Percentiles rank a stretch among this genome's conserved stretches.
Evolutionary conservation across 1,140 invertebrate species (phyloP).

Genomic region (Catajapyx aquilonaris): DNA sequence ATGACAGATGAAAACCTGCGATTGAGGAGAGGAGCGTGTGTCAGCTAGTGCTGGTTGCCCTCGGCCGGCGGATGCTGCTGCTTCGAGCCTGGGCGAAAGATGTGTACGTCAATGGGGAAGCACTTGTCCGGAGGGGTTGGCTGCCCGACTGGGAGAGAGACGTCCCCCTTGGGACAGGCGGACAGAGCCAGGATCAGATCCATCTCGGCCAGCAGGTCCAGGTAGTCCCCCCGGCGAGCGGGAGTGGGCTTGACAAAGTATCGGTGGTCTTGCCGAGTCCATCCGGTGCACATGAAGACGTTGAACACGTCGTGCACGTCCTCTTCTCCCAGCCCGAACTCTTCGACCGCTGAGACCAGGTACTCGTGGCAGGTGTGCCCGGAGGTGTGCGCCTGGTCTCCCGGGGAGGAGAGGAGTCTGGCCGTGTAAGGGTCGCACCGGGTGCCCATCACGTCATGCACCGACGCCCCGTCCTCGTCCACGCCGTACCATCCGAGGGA

Average conservation of each 20-base stretch:
- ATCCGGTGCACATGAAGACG: conserved; percentile 27
- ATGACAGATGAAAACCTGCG: too few species aligned
- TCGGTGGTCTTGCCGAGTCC: conserved; percentile 22
- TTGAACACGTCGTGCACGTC: conserved; percentile 30
- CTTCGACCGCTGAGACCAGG: conserved; percentile 20
- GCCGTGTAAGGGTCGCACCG: conserved; percentile 27
- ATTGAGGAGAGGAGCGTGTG: too few species aligned
- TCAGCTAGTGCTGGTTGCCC: too few species aligned
- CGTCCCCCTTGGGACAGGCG: conserved; percentile 21
- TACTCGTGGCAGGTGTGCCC: conserved; percentile 27
- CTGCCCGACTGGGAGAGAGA: conserved; percentile 9
- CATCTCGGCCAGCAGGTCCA: conserved; percentile 29
- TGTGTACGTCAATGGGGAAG: not conserved
- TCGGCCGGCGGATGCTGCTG: too few species aligned
- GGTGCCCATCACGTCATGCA: conserved; percentile 25
- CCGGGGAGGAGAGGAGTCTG: conserved; percentile 21
- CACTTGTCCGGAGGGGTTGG: not conserved
- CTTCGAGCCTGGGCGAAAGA: too few species aligned
- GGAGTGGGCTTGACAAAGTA: conserved; percentile 27
- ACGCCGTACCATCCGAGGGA: conserved; percentile 21
- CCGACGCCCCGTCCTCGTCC: conserved; percentile 23
- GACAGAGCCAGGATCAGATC: conserved; percentile 24
- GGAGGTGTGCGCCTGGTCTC: conserved; percentile 17
- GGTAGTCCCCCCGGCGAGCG: conserved; percentile 23
- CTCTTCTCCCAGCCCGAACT: conserved; percentile 20